Percentiles rank a stretch among this genome's conserved stretches.
phyloP scores from a whole-genome alignment of 2,797 vertebrate species.

The Lepus oiostolus region DNA sequence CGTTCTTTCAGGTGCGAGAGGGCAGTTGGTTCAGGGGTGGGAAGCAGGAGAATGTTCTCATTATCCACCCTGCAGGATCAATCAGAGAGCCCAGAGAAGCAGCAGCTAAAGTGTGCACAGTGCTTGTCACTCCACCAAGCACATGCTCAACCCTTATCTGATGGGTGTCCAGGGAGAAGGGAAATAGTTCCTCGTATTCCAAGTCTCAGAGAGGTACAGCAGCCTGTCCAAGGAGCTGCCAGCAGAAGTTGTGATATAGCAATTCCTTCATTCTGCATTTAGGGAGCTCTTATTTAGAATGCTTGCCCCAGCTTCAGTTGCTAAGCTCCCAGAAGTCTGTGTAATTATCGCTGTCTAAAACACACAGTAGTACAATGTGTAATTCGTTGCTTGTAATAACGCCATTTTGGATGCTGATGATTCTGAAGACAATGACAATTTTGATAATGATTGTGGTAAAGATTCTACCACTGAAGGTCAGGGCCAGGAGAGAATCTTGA shows the following conservation, averaged over 20 bases:
- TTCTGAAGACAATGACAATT: constrained; percentile 19
- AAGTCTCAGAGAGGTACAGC: background rate
- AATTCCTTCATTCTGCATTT: constrained; percentile 42
- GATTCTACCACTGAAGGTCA: constrained; percentile 19
- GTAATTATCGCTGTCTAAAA: constrained; percentile 77
- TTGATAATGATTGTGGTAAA: constrained; percentile 45
- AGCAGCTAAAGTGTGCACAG: background rate
- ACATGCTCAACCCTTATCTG: background rate
- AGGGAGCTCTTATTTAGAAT: constrained; percentile 16
- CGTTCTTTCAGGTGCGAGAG: background rate
- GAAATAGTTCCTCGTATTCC: background rate
- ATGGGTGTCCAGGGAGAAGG: background rate
- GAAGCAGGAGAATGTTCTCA: background rate
- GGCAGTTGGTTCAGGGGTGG: background rate
- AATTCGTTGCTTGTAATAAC: constrained; percentile 79
- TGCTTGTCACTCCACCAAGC: background rate
- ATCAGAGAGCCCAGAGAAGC: constrained; percentile 18
- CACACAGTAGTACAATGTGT: constrained; percentile 67
- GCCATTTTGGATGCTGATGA: constrained; percentile 46
- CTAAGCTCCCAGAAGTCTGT: constrained; percentile 68
- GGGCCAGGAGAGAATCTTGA: background rate
- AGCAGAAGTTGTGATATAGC: background rate
- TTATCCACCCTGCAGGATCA: background rate
- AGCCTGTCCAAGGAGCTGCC: background rate
- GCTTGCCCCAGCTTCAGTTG: constrained; percentile 61